Conservation (phyloP, 2,888 invertebrate species). For the Drosophila pseudotakahashii region DNA sequence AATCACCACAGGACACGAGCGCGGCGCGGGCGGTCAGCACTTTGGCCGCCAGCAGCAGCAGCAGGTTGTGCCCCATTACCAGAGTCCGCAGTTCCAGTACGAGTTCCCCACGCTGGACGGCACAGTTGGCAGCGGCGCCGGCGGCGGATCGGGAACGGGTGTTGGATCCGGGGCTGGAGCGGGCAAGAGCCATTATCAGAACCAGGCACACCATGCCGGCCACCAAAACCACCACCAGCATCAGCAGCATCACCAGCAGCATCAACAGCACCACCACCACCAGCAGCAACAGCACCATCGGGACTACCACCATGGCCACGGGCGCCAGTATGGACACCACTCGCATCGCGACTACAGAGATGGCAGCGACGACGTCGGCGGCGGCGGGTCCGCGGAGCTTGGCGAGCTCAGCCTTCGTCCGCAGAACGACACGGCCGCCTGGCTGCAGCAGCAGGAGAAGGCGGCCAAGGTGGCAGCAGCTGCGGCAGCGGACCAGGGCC, state of each 20-base stretch:
- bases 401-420: slow-evolving; percentile 83
- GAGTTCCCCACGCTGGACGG: slow-evolving; percentile 95
- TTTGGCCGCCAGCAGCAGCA: slow-evolving; percentile 50
- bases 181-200: slow-evolving; percentile 66
- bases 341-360: slow-evolving; percentile 82
- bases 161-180: slow-evolving; percentile 31
- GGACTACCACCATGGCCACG: slow-evolving; percentile 59
- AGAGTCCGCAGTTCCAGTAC: slow-evolving; percentile 96
- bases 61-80: slow-evolving; percentile 88
- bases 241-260: slow-evolving; percentile 55
- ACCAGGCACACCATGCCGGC: slow-evolving; percentile 47
- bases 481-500: slow-evolving; percentile 67
- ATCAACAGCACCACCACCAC: slow-evolving; percentile 56
- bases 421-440: slow-evolving; percentile 83
- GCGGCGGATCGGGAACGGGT: slow-evolving; percentile 60
- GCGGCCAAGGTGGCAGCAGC: slow-evolving; percentile 71
- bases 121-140: slow-evolving; percentile 84
- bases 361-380: slow-evolving; percentile 82
- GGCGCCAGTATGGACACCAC: slow-evolving; percentile 52
- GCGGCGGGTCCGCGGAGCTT: slow-evolving; percentile 56
- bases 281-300: slow-evolving; percentile 67
- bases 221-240: slow-evolving; percentile 70
- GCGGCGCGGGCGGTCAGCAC: slow-evolving; percentile 65
- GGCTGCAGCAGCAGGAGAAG: slow-evolving; percentile 85
- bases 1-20: slow-evolving; percentile 86